Evolutionary conservation across 2,888 invertebrate species (phyloP), one percentile per base, ranked within the genome.

Genomic region (Hecatera dysodea): DNA sequence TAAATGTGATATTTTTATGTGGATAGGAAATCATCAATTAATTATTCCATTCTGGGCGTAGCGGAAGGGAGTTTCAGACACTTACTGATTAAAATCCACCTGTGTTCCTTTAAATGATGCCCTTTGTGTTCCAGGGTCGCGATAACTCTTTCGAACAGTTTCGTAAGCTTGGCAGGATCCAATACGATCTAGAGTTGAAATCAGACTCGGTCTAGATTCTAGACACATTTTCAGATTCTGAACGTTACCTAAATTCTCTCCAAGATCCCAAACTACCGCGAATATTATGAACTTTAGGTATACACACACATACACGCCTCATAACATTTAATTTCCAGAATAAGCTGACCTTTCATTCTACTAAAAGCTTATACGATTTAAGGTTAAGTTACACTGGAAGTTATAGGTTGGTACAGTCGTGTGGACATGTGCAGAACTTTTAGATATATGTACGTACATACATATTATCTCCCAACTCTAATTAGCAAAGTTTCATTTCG

Each of bases 401-500:
- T 2, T 11, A 6, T 22, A 42, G 8, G 29, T 33, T 33, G 24
- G 27, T 55, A 19, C 9, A 22, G 9, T n/a, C 15, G 12, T 22
- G 19, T 12, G 44, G n/a, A 27, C n/a, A 27, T 44, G 11, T 33
- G 7, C 42, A 42, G 2, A 24, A 66, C 29, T 66, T 65, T 59
- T 27, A 42, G 46, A 65, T 65, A n/a, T n/a, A n/a, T n/a, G n/a
- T n/a, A n/a, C n/a, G n/a, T n/a, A n/a, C n/a, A n/a, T n/a, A n/a
- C n/a, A n/a, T n/a, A n/a, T n/a, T n/a, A 72, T 42, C 50, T 53
- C 17, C 65, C n/a, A 5, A 55, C 22, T 27, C 39, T 42, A 15
- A 75, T 75, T 55, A 60, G 19, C 11, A 12, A 66, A 75, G 64
- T 73, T 57, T 46, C 1, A 48, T 74, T 64, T 29, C 19, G n/a